These are phyloP conservation scores for Ctenodactylus gundi DNA, from an alignment of 2,113 vertebrate species.

Conservation along the genomic window DNA sequence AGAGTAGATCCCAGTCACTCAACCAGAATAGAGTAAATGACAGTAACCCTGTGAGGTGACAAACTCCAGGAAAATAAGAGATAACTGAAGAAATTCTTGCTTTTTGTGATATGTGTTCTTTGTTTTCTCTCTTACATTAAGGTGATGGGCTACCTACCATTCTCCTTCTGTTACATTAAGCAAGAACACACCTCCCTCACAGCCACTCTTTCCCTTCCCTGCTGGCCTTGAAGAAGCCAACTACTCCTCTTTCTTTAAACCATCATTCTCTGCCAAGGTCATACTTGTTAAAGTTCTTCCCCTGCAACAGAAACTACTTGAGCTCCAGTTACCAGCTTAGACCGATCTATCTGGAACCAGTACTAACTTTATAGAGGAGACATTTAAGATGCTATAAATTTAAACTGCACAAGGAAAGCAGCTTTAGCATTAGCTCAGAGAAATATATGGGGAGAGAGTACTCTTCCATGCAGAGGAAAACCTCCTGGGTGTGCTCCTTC, in stretches of 20 bases:
- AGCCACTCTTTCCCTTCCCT: not conserved
- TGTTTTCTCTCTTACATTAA: not conserved
- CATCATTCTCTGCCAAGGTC: not conserved
- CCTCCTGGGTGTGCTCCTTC: not conserved
- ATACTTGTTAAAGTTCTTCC: not conserved
- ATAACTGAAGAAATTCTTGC: not conserved
- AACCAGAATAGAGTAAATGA: not conserved
- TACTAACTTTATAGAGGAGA: not conserved
- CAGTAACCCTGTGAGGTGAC: not conserved
- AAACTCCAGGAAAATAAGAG: not conserved
- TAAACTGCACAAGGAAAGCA: not conserved
- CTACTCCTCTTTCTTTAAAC: slow-evolving; percentile 1
- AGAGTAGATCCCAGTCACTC: not conserved
- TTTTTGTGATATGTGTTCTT: not conserved
- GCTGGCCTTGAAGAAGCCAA: not conserved
- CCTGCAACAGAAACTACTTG: not conserved
- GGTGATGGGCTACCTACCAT: not conserved
- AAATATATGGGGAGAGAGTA: not conserved
- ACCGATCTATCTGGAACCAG: not conserved
- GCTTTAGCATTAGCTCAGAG: not conserved
- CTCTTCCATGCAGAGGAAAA: not conserved
- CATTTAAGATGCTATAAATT: not conserved
- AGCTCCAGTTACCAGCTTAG: not conserved
- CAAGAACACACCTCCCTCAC: not conserved
- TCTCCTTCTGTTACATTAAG: not conserved